phyloP scores from a whole-genome alignment of 2,888 invertebrate species.

The Pollenia amentaria region DNA sequence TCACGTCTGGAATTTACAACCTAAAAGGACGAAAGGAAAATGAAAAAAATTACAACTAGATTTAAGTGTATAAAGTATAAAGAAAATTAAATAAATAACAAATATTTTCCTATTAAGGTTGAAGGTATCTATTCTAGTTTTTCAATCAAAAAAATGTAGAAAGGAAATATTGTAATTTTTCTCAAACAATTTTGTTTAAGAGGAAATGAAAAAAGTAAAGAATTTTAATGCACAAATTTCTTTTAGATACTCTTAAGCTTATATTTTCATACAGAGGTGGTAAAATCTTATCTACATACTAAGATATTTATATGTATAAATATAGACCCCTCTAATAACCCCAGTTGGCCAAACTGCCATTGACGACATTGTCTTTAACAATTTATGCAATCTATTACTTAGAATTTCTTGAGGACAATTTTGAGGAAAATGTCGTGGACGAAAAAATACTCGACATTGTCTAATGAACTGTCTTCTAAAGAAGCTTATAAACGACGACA shows the following conservation, averaged over 20 bases:
- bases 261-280: not conserved
- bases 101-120: slow-evolving; percentile 65
- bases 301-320: not conserved
- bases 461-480: no score
- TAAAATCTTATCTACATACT: not conserved
- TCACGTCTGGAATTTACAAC: slow-evolving; percentile 93
- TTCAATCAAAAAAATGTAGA: slow-evolving; percentile 20
- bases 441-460: no score
- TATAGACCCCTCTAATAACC: not conserved
- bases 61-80: not conserved
- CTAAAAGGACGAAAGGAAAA: slow-evolving; percentile 80
- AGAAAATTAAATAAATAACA: slow-evolving; percentile 58
- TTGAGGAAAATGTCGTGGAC: no score
- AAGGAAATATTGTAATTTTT: slow-evolving; percentile 60
- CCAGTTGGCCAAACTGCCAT: no score
- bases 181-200: not conserved
- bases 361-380: no score
- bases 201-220: slow-evolving; percentile 9
- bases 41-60: slow-evolving; percentile 8
- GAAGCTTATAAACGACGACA: no score
- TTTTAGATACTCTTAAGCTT: not conserved
- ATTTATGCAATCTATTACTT: no score
- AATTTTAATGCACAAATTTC: slow-evolving; percentile 57
- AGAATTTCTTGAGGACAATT: no score
- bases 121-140: slow-evolving; percentile 47